Evolutionary conservation across 2,797 vertebrate genomes (phyloP), one percentile per base, ranked within the genome.

Genomic region (Gymnopithys bicolor): DNA sequence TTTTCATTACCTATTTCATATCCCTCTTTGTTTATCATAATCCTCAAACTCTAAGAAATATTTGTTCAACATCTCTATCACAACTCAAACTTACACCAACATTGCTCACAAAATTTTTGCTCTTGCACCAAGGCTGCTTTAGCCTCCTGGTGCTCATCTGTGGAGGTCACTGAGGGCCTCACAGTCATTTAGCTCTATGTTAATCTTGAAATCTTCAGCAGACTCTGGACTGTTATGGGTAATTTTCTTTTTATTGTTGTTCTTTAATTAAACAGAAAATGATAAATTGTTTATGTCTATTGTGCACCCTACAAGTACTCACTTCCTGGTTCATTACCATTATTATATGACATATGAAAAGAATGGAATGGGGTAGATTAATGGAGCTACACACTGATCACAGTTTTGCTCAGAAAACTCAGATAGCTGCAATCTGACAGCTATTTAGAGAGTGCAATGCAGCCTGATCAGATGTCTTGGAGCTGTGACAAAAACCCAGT

Each of bases 201-300:
- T 89, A 92, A 89, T 96, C 85, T 67, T 70, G 79, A 93, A 82
- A 91, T 77, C 90, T 95, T 83, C 86, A 82, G 45, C 74, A 96
- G 87, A 43, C 32, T 88, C 80, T 53, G 37, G 33, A 39, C 74
- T 4, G 25, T 80, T 95, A 69, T 8, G 81, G 87, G 91, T 93
- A 94, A 96, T 96, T 96, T 94, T 97, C 76, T 74, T 96, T 94
- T 95, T 93, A 96, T 96, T 96, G 93, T 96, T 95, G 76, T 91
- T 87, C 94, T 96, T 96, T 96, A 95, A 91, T 96, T 96, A 97
- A 97, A 97, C 75, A 93, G 94, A 96, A 95, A 92, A 94, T 96
- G 97, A 98, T 95, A 93, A 96, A 97, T 96, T 94, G 96, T 94
- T 96, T 97, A 70, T 94, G 96, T 96, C 96, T 96, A 43, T 84